phyloP scores from a whole-genome alignment of 1,140 invertebrate species.

The Trachymyrmex cornetzi region DNA sequence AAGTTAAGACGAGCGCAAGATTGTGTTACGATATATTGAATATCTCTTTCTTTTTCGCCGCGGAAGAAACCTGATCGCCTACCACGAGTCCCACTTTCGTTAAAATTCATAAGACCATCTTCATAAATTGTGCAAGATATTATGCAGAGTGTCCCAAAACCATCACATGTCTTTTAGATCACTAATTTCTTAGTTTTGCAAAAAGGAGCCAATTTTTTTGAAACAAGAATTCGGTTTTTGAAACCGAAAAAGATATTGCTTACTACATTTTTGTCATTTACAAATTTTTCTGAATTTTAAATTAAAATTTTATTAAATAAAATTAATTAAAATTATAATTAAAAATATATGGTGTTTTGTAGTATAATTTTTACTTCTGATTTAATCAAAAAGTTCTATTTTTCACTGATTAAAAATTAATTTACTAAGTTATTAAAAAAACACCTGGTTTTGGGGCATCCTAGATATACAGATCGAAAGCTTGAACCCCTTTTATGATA shows the following conservation, averaged over 20 bases:
- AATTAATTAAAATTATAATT: background rate
- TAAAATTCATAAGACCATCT: constrained; percentile 30
- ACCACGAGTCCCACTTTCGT: constrained; percentile 25
- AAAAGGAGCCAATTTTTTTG: background rate
- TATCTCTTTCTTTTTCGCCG: background rate
- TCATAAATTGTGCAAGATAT: constrained; percentile 27
- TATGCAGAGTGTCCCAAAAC: constrained; percentile 29
- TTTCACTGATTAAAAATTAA: constrained; percentile 18
- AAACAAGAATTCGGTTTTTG: background rate
- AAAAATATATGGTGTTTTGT: background rate
- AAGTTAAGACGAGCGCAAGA: constrained; percentile 38
- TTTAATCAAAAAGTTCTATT: background rate
- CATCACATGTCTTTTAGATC: background rate
- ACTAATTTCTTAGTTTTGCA: background rate
- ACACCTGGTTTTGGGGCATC: background rate
- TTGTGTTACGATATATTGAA: constrained; percentile 28
- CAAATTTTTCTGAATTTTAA: background rate
- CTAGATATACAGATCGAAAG: constrained; percentile 16
- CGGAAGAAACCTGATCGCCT: background rate
- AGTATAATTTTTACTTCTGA: background rate
- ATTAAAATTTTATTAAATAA: constrained; percentile 14
- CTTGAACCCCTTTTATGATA: background rate
- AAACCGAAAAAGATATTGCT: background rate
- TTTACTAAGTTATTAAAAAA: background rate
- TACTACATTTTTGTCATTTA: background rate